Evolutionary conservation across 2,113 vertebrate genomes (phyloP).

Genomic region (Sinocyclocheilus anophthalmus): DNA sequence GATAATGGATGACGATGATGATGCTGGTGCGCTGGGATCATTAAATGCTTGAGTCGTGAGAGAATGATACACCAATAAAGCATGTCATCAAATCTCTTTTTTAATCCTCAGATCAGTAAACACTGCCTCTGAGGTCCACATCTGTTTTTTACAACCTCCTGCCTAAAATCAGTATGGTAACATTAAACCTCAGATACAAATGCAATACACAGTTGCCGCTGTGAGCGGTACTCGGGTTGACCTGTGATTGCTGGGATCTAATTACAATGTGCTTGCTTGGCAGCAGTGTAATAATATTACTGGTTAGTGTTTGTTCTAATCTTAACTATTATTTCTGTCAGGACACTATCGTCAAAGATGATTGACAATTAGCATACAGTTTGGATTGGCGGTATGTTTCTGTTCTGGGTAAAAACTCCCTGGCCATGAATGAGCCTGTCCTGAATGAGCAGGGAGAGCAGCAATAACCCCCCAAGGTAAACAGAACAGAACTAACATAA

Average conservation of each 20-base stretch:
- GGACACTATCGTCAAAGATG: too few relatives aligned
- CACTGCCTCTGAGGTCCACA: constrained; percentile 3
- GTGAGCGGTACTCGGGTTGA: neutral
- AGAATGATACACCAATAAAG: constrained; percentile 27
- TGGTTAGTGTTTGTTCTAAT: neutral
- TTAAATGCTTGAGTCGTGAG: constrained; percentile 23
- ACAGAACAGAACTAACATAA: too few relatives aligned
- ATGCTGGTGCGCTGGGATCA: constrained; percentile 19
- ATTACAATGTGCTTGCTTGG: neutral
- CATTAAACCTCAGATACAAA: neutral
- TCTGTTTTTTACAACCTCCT: neutral
- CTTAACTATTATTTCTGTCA: neutral
- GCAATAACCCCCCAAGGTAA: too few relatives aligned
- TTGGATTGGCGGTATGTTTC: too few relatives aligned
- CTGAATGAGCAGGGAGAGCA: too few relatives aligned
- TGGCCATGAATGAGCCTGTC: too few relatives aligned
- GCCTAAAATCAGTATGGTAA: neutral
- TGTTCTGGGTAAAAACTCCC: too few relatives aligned
- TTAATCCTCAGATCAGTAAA: constrained; percentile 22
- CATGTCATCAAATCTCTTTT: constrained; percentile 24
- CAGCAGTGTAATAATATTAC: neutral
- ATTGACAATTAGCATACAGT: too few relatives aligned
- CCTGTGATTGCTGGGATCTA: neutral
- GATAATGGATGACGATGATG: constrained; percentile 27
- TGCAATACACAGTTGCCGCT: neutral